Conservation (phyloP, 2,113 vertebrate genomes). For the Anser brachyrhynchus region DNA sequence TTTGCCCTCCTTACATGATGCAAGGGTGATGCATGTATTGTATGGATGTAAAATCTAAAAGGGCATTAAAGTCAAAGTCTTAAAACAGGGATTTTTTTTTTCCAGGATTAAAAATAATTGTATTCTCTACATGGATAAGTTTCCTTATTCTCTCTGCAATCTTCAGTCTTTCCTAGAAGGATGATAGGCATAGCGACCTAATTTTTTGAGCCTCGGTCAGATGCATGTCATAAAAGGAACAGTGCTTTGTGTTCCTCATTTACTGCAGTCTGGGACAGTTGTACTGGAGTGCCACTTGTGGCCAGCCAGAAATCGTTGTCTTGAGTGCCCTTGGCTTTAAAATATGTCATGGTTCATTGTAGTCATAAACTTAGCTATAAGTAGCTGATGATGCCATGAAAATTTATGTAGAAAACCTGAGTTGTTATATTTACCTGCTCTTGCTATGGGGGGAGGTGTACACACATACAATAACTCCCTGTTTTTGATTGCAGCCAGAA, state of each 20-base stretch:
- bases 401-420: neutral
- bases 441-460: neutral
- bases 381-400: neutral
- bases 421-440: neutral
- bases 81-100: neutral
- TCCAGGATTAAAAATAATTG: neutral
- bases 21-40: neutral
- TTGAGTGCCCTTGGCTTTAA: neutral
- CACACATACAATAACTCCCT: neutral
- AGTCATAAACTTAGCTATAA: neutral
- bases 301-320: neutral
- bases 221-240: neutral
- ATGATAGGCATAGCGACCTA: neutral
- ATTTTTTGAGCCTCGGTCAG: neutral
- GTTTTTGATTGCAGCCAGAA: conserved; percentile 83
- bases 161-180: neutral
- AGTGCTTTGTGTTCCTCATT: neutral
- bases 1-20: neutral
- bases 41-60: neutral
- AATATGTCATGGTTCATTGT: neutral
- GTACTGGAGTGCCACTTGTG: neutral
- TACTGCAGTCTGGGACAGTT: neutral
- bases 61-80: neutral
- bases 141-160: neutral
- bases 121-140: neutral